phyloP scores from a whole-genome alignment of 1,140 invertebrate species.

The Andrena cerasifolii region DNA sequence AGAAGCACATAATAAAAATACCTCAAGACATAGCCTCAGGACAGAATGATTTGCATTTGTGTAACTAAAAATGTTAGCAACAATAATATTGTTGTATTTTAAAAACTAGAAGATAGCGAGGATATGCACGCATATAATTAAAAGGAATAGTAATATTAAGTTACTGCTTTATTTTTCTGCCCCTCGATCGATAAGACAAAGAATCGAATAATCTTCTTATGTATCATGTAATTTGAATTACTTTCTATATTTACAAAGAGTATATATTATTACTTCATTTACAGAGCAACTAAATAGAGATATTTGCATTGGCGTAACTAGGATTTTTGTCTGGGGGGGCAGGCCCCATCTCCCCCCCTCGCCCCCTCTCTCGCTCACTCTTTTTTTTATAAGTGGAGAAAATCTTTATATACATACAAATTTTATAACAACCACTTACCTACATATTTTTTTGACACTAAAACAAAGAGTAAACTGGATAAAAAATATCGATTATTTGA shows the following conservation, averaged over 20 bases:
- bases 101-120: neutral
- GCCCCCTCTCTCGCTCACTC: no score
- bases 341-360: no score
- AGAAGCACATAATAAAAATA: neutral
- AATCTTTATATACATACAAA: no score
- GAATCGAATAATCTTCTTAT: neutral
- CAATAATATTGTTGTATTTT: neutral
- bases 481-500: no score
- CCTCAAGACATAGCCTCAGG: neutral
- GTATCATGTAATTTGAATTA: neutral
- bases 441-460: no score
- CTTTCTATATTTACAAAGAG: neutral
- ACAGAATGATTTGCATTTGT: no score
- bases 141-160: constrained; percentile 5
- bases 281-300: neutral
- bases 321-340: no score
- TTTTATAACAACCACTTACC: no score
- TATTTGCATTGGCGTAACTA: no score
- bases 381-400: no score
- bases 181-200: neutral
- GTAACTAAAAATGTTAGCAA: neutral
- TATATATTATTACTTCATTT: neutral
- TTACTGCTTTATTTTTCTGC: constrained; percentile 30
- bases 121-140: constrained; percentile 19
- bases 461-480: no score